Evolutionary conservation across 2,888 invertebrate genomes (phyloP).

Genomic region (Poecilobothrus nobilitatus): DNA sequence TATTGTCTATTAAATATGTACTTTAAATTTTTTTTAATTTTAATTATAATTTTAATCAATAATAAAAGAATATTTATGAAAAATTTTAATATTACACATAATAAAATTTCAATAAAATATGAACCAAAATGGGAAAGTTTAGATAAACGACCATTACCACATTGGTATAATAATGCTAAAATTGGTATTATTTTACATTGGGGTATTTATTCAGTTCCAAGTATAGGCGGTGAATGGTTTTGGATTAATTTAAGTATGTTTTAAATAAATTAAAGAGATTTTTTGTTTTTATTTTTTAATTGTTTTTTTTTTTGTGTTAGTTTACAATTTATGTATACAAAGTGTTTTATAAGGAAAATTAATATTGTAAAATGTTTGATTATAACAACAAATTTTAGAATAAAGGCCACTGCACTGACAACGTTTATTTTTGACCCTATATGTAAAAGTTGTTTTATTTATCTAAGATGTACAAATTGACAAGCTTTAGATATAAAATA

Average conservation of each 20-base stretch:
- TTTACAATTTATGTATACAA: no score
- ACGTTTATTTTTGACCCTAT: no score
- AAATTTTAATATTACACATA: not conserved
- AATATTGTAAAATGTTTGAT: no score
- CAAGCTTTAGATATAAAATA: no score
- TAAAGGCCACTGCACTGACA: no score
- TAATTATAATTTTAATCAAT: not conserved
- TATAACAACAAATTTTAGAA: no score
- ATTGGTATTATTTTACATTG: conserved; percentile 86
- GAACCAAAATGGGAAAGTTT: conserved; percentile 75
- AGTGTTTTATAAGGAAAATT: no score
- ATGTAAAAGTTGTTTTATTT: no score
- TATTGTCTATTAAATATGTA: not conserved
- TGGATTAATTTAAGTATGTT: conserved; percentile 68
- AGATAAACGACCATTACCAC: conserved; percentile 73
- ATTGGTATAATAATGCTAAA: conserved; percentile 86
- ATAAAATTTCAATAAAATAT: conserved; percentile 39
- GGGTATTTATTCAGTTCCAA: conserved; percentile 88
- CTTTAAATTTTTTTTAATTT: not conserved
- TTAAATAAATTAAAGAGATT: conserved; percentile 11
- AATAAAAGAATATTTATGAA: not conserved
- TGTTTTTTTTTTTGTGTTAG: no score
- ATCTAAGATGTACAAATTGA: no score
- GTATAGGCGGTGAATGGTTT: conserved; percentile 85
- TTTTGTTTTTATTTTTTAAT: no score